phyloP scores from a whole-genome alignment of 2,113 vertebrate species.

The Pelobates fuscus region DNA sequence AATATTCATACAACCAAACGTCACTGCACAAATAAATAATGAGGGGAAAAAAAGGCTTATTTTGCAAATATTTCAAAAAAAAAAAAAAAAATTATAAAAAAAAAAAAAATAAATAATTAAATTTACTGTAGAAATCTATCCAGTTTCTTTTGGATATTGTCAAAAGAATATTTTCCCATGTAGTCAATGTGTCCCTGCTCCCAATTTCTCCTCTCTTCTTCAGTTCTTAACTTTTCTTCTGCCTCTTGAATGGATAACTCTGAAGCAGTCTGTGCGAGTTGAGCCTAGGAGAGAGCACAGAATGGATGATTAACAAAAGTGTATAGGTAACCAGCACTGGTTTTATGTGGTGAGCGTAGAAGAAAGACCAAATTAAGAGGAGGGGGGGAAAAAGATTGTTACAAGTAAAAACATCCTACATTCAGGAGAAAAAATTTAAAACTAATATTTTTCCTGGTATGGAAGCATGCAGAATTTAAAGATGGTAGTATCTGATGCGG shows the following conservation, averaged over 20 bases:
- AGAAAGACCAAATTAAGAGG: no score
- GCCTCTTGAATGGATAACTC: slow-evolving; percentile 60
- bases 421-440: no score
- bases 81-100: not conserved
- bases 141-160: slow-evolving; percentile 74
- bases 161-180: slow-evolving; percentile 74
- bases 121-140: slow-evolving; percentile 77
- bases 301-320: not conserved
- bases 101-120: no score
- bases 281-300: slow-evolving; percentile 46
- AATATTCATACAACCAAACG: no score
- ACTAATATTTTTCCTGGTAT: no score
- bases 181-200: slow-evolving; percentile 80
- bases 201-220: slow-evolving; percentile 69
- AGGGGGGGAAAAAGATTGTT: no score
- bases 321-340: no score
- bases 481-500: no score
- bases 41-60: not conserved
- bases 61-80: not conserved
- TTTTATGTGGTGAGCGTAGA: no score
- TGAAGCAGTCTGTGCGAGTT: slow-evolving; percentile 47
- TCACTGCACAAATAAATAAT: slow-evolving; percentile 48
- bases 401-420: no score
- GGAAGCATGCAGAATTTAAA: no score
- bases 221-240: slow-evolving; percentile 54